Evolutionary conservation across 1,140 invertebrate species (phyloP).

Genomic region (Spodoptera litura): DNA sequence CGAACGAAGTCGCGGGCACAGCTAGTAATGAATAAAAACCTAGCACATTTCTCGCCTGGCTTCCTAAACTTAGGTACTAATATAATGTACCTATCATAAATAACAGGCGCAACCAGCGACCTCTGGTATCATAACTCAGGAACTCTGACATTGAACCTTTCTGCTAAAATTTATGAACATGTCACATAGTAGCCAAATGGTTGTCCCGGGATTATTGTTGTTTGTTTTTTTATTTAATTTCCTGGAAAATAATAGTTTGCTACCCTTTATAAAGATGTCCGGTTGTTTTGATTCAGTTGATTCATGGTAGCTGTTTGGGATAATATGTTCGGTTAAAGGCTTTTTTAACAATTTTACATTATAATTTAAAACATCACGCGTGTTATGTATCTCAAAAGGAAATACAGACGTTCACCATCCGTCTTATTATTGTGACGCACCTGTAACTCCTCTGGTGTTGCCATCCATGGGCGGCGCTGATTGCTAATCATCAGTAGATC

Average conservation of each 20-base stretch:
- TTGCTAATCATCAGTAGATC: too few relatives aligned
- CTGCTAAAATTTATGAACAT: slow-evolving; percentile 61
- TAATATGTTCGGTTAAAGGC: not conserved
- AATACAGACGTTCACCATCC: too few relatives aligned
- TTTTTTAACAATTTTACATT: not conserved
- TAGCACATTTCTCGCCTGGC: too few relatives aligned
- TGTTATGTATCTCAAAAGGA: too few relatives aligned
- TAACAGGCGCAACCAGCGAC: slow-evolving; percentile 8
- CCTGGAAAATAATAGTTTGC: not conserved
- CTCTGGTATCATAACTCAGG: slow-evolving; percentile 31
- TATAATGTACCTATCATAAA: slow-evolving; percentile 14
- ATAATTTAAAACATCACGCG: too few relatives aligned
- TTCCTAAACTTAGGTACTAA: not conserved
- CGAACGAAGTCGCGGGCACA: too few relatives aligned
- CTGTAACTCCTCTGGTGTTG: too few relatives aligned
- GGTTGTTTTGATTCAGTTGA: not conserved
- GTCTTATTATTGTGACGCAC: too few relatives aligned
- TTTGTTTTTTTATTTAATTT: slow-evolving; percentile 21
- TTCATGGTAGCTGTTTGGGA: not conserved
- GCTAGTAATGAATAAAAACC: too few relatives aligned
- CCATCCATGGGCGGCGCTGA: too few relatives aligned
- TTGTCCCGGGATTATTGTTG: not conserved
- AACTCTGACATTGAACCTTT: slow-evolving; percentile 36
- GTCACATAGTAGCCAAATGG: slow-evolving; percentile 43
- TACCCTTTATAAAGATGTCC: not conserved